Evolutionary conservation across 2,113 vertebrate genomes (phyloP).

Genomic region (Hiodon alosoides): DNA sequence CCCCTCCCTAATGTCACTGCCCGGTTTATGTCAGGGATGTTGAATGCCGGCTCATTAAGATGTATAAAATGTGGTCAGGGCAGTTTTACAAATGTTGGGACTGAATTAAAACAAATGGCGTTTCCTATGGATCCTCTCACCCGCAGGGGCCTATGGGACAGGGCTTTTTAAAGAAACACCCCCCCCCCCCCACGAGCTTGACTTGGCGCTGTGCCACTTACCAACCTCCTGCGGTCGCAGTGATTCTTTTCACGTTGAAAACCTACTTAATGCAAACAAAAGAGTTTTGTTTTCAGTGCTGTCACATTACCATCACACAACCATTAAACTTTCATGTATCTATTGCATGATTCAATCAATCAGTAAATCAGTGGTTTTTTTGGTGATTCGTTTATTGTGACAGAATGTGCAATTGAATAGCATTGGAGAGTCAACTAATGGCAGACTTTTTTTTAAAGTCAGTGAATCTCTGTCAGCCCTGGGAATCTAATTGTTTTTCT

Average conservation of each 20-base stretch:
- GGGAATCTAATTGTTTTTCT: slow-evolving; percentile 10
- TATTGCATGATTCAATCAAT: slow-evolving; percentile 12
- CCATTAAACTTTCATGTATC: slow-evolving; percentile 25
- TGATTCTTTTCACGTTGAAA: slow-evolving; percentile 43
- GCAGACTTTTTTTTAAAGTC: background rate
- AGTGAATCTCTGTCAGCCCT: background rate
- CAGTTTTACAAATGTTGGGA: slow-evolving; percentile 22
- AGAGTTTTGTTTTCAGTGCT: slow-evolving; percentile 36
- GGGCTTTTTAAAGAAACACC: slow-evolving; percentile 25
- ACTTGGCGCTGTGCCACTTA: slow-evolving; percentile 36
- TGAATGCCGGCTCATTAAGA: slow-evolving; percentile 16
- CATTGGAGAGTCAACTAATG: no score
- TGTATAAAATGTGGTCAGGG: slow-evolving; percentile 1
- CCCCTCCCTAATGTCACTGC: background rate
- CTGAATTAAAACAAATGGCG: slow-evolving; percentile 12
- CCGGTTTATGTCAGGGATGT: background rate
- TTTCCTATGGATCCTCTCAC: slow-evolving; percentile 8
- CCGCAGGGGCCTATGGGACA: slow-evolving; percentile 24
- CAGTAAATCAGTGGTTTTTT: slow-evolving; percentile 29
- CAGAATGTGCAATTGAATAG: no score
- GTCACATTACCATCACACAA: slow-evolving; percentile 33
- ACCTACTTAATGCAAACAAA: slow-evolving; percentile 48
- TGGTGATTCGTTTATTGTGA: no score
- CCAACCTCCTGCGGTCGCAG: slow-evolving; percentile 40
- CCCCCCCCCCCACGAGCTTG: slow-evolving; percentile 6